Percentiles rank a stretch among this genome's conserved stretches.
Conservation (phyloP, 2,797 vertebrate genomes). For the Mormyrus hasselquistii region DNA sequence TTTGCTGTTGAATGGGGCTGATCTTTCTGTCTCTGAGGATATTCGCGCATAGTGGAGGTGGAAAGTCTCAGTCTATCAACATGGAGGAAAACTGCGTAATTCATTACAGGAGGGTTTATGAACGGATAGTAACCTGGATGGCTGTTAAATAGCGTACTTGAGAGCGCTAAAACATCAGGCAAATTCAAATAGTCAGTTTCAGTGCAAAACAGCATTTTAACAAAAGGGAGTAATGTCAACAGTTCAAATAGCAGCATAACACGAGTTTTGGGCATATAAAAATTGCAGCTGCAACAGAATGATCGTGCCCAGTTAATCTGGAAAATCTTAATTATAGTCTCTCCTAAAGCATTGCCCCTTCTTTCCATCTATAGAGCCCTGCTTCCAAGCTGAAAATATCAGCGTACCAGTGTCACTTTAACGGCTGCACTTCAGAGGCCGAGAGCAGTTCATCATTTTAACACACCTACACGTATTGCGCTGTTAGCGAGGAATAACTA, state of each 20-base stretch:
- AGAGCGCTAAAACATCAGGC: neutral
- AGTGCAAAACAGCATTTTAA: neutral
- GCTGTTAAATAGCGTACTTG: neutral
- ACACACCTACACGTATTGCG: neutral
- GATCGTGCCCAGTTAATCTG: neutral
- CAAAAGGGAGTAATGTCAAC: neutral
- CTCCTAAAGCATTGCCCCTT: neutral
- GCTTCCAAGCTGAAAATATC: neutral
- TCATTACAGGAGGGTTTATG: neutral
- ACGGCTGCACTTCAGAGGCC: neutral
- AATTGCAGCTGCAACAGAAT: neutral
- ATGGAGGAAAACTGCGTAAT: neutral
- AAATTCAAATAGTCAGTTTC: neutral
- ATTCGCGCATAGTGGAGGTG: neutral
- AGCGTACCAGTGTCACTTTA: neutral
- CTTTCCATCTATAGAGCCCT: neutral
- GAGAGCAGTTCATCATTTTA: neutral
- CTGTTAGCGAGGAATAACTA: neutral
- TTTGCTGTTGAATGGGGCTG: neutral
- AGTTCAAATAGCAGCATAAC: neutral
- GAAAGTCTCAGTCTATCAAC: neutral
- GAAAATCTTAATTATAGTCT: neutral
- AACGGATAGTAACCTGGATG: neutral
- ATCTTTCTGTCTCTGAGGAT: neutral
- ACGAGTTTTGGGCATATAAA: neutral